A percentile compares a stretch with the other conserved stretches of the same genome.
Evolutionary conservation across 2,888 invertebrate species (phyloP).

Genomic region (Diarsia mendica): DNA sequence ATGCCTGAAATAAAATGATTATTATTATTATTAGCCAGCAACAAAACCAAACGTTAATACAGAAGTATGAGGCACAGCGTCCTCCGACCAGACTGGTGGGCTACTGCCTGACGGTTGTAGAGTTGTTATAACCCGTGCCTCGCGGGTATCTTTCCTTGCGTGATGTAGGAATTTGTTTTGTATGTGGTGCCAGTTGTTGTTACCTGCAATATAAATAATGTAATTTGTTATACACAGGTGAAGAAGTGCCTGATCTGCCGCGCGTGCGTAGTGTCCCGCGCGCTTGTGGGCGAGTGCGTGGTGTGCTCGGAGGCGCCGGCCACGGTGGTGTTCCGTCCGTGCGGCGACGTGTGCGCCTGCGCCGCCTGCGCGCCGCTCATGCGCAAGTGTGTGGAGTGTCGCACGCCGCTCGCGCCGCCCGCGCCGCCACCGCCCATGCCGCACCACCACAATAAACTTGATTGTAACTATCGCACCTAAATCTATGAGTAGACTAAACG

Average conservation of each 20-base stretch:
- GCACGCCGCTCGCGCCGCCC: constrained; percentile 92
- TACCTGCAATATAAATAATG: neutral
- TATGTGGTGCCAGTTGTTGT: neutral
- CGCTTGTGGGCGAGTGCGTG: constrained; percentile 97
- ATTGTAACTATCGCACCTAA: constrained; percentile 60
- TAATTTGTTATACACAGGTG: constrained; percentile 86
- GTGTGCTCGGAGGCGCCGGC: constrained; percentile 98
- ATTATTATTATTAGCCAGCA: too few relatives aligned
- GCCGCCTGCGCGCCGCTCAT: constrained; percentile 96
- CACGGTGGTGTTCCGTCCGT: constrained; percentile 97
- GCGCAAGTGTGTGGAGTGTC: constrained; percentile 99
- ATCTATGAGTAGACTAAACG: too few relatives aligned
- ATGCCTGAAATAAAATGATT: too few relatives aligned
- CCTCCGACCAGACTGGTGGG: neutral
- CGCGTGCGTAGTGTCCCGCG: constrained; percentile 33
- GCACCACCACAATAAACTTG: constrained; percentile 62
- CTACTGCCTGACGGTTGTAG: neutral
- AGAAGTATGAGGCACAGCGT: neutral
- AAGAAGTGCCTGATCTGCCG: constrained; percentile 99
- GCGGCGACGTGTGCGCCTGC: constrained; percentile 98
- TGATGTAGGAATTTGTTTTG: neutral
- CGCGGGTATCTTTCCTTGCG: neutral
- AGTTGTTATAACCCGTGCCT: neutral
- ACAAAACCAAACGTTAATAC: neutral
- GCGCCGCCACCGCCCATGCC: constrained; percentile 84